A percentile compares a stretch with the other conserved stretches of the same genome.
phyloP scores from a whole-genome alignment of 2,888 invertebrate species.

The Yponomeuta malinellus region DNA sequence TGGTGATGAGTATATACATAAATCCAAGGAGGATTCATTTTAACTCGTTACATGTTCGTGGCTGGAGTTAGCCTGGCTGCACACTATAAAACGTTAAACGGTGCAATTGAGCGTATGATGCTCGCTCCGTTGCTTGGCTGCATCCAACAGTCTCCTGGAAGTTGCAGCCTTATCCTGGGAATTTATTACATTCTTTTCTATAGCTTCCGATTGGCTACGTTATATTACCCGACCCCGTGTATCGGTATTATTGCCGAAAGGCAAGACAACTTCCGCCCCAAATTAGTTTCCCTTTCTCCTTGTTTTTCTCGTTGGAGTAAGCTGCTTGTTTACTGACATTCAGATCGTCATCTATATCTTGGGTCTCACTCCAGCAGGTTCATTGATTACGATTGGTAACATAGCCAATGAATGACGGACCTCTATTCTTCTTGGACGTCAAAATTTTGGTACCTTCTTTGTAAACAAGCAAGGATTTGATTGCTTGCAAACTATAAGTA shows the following conservation, averaged over 20 bases:
- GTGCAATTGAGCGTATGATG: slow-evolving; percentile 68
- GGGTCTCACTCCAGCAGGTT: no score
- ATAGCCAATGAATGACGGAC: no score
- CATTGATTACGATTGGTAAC: no score
- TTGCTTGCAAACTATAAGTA: no score
- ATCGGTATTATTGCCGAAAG: not conserved
- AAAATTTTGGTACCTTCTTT: no score
- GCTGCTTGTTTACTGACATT: no score
- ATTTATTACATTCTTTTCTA: not conserved
- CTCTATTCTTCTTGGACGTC: no score
- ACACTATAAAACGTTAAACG: slow-evolving; percentile 30
- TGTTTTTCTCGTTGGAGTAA: not conserved
- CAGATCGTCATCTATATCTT: no score
- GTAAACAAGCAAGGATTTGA: no score
- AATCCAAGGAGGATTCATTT: not conserved
- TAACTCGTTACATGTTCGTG: slow-evolving; percentile 18
- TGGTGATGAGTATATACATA: no score
- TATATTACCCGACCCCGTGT: not conserved
- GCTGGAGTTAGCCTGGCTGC: slow-evolving; percentile 23
- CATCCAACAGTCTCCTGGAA: slow-evolving; percentile 33
- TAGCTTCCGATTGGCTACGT: not conserved
- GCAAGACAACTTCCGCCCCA: not conserved
- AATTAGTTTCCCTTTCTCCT: not conserved
- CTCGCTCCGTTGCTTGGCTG: slow-evolving; percentile 50
- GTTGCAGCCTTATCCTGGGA: not conserved